phyloP scores from a whole-genome alignment of 2,888 invertebrate species.

The Drosophila prolongata region DNA sequence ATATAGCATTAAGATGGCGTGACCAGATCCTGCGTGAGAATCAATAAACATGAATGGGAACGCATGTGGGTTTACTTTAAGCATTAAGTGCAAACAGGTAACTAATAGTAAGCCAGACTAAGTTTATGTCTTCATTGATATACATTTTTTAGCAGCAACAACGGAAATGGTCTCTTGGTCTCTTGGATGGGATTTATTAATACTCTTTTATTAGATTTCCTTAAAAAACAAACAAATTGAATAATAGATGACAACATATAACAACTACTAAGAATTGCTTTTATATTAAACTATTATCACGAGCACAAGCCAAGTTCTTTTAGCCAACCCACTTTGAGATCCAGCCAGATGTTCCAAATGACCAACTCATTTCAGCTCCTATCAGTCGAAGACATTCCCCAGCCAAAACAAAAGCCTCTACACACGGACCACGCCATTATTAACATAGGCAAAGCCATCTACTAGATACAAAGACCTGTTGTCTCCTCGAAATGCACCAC shows the following conservation, averaged over 20 bases:
- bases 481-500: slow-evolving; percentile 7
- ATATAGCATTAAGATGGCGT: slow-evolving; percentile 37
- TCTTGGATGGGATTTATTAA: too few relatives aligned
- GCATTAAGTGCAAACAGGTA: slow-evolving; percentile 3
- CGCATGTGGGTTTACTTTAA: slow-evolving; percentile 26
- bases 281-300: slow-evolving; percentile 6
- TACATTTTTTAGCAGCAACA: not conserved
- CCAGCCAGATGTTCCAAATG: slow-evolving; percentile 9
- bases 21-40: slow-evolving; percentile 36
- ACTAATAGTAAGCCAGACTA: slow-evolving; percentile 1
- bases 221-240: too few relatives aligned
- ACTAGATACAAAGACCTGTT: slow-evolving; percentile 30
- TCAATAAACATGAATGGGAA: slow-evolving; percentile 31
- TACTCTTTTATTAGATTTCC: too few relatives aligned
- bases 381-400: slow-evolving; percentile 29
- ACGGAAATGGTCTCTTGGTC: too few relatives aligned
- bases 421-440: slow-evolving; percentile 18
- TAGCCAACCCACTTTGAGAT: not conserved
- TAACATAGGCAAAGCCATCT: slow-evolving; percentile 32
- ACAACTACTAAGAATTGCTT: not conserved
- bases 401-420: slow-evolving; percentile 28
- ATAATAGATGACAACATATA: not conserved
- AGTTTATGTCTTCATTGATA: slow-evolving; percentile 6
- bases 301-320: not conserved
- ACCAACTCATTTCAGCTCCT: slow-evolving; percentile 29